phyloP scores from a whole-genome alignment of 1,140 invertebrate species.

The Drosophila arizonae region DNA sequence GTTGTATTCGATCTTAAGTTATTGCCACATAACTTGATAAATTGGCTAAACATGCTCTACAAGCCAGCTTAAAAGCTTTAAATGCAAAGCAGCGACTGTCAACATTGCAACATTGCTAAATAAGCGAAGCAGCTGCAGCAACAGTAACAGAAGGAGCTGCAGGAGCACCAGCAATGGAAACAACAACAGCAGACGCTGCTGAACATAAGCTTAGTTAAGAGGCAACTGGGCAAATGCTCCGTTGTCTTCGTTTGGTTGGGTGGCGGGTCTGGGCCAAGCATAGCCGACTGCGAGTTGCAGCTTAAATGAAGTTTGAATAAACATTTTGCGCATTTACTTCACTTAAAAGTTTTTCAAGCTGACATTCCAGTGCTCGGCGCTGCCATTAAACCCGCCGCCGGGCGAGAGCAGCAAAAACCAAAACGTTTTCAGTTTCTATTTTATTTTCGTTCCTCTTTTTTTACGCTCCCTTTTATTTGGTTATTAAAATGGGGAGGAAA shows the following conservation, averaged over 20 bases:
- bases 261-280: neutral
- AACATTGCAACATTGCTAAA: conserved; percentile 64
- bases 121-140: conserved; percentile 53
- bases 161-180: neutral
- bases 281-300: conserved; percentile 59
- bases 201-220: conserved; percentile 77
- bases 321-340: conserved; percentile 81
- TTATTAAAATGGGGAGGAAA: conserved; percentile 53
- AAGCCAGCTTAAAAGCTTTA: conserved; percentile 55
- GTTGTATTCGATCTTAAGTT: neutral
- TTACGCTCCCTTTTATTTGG: conserved; percentile 16
- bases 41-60: conserved; percentile 46
- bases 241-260: neutral
- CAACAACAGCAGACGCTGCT: conserved; percentile 15
- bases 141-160: neutral
- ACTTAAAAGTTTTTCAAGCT: conserved; percentile 76
- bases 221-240: conserved; percentile 39
- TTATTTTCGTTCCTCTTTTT: conserved; percentile 9
- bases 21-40: conserved; percentile 30
- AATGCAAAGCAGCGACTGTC: conserved; percentile 56
- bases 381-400: conserved; percentile 63
- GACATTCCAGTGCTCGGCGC: conserved; percentile 61
- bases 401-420: conserved; percentile 45
- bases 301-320: conserved; percentile 80
- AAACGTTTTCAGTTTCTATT: conserved; percentile 50